Evolutionary conservation across 2,113 vertebrate species (phyloP), one percentile per base, ranked within the genome.

Genomic region (Trematomus loennbergii): DNA sequence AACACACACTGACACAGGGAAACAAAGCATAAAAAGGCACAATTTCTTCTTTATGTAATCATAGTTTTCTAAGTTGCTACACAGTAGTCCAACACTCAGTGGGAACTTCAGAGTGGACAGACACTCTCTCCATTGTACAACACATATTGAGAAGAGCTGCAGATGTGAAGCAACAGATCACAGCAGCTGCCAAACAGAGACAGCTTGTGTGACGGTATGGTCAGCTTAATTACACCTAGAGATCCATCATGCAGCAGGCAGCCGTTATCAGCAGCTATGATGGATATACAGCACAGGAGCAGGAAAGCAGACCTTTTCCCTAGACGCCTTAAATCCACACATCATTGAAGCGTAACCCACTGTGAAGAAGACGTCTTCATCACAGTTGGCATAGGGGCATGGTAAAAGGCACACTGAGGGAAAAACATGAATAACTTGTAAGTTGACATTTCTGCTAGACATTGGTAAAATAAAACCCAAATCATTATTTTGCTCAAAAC

Each of bases 261-360:
- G 68, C 53, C 48, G 9, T 84, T 89, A 89, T 87, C 75, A 83
- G 60, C 78, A 69, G 63, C 78, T 70, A 9, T 68, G 81, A 91
- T 63, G 29, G 43, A 88, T 79, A 43, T 45, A 61, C 9, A 69
- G 76, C 6, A 16, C 18, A 46, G 67, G 3, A 45, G 50, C 46
- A 33, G 57, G 50, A 65, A 78, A 17, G 25, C 50, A 59, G 61
- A 29, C 48, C 5, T 79, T 75, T 65, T 11, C 77, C 77, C 54
- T 12, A 18, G 82, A 80, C 16, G 68, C 79, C 54, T 72, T 77
- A 64, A 43, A 75, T 60, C 58, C 18, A 73, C 76, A 76, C 45
- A 76, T 36, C 45, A 54, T 12, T 66, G 17, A 54, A 76, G 53
- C 29, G 70, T 36, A 65, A 76, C 71, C 53, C 49, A 68, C 29